These are phyloP conservation scores for Diarsia brunnea DNA, from an alignment of 2,888 invertebrate species.

Conservation along the genomic window DNA sequence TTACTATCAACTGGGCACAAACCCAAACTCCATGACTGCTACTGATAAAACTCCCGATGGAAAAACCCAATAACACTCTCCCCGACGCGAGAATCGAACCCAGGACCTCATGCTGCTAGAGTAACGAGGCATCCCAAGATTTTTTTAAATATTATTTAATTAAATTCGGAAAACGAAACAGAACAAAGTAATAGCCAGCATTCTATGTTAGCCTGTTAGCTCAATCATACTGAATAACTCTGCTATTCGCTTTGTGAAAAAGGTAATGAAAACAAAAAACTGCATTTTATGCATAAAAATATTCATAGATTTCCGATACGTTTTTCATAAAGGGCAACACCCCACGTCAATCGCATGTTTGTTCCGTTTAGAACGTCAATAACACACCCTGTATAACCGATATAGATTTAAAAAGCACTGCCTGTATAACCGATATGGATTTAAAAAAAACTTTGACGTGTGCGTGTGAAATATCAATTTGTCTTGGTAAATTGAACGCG, in stretches of 20 bases:
- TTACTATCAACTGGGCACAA: no score
- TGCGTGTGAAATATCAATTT: conserved; percentile 45
- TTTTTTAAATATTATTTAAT: neutral
- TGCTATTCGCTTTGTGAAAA: conserved; percentile 16
- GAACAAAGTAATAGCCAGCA: neutral
- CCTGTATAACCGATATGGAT: conserved; percentile 58
- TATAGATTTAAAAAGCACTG: conserved; percentile 52
- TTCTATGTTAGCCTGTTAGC: neutral
- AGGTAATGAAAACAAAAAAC: conserved; percentile 24
- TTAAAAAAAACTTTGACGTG: conserved; percentile 42
- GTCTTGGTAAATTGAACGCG: conserved; percentile 34
- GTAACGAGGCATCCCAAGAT: no score
- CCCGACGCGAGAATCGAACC: no score
- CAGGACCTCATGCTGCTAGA: no score
- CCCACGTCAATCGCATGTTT: conserved; percentile 65
- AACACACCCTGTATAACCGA: conserved; percentile 59
- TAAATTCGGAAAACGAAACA: neutral
- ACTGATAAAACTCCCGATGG: no score
- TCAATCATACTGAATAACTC: neutral
- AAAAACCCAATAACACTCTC: no score
- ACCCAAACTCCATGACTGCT: no score
- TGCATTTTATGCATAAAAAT: conserved; percentile 33
- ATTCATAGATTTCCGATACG: conserved; percentile 48
- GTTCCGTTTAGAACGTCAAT: conserved; percentile 61
- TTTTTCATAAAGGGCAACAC: conserved; percentile 62